Evolutionary conservation across 2,113 vertebrate species (phyloP).

Genomic region (Malurus elegans): DNA sequence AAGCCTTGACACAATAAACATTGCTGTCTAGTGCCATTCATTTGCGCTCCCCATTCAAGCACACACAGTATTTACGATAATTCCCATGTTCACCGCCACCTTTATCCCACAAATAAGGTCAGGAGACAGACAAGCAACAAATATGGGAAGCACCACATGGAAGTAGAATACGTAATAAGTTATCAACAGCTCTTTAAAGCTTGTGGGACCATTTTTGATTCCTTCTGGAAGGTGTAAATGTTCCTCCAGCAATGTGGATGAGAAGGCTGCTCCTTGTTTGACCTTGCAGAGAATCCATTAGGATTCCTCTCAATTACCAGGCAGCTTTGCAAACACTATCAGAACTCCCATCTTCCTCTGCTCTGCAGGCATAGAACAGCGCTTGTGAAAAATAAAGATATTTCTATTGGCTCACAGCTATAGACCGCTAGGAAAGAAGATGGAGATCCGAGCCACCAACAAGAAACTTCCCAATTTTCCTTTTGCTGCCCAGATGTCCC

Average conservation of each 20-base stretch:
- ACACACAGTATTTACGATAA: slow-evolving; percentile 57
- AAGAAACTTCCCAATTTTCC: background rate
- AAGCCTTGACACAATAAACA: slow-evolving; percentile 67
- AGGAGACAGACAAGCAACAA: slow-evolving; percentile 54
- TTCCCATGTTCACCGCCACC: slow-evolving; percentile 55
- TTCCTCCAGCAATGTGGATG: background rate
- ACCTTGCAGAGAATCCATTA: background rate
- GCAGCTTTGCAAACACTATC: background rate
- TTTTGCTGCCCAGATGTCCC: background rate
- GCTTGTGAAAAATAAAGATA: background rate
- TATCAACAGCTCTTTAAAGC: background rate
- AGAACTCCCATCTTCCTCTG: background rate
- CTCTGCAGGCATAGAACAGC: background rate
- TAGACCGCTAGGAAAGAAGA: background rate
- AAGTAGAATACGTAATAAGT: slow-evolving; percentile 30
- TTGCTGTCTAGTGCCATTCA: slow-evolving; percentile 63
- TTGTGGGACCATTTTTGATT: background rate
- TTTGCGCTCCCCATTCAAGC: slow-evolving; percentile 55
- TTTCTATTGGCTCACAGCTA: background rate
- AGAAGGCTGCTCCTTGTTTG: background rate
- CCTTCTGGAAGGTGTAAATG: background rate
- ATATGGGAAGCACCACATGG: background rate
- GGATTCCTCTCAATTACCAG: background rate
- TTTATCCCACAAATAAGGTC: slow-evolving; percentile 65
- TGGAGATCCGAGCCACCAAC: background rate